Percentiles rank a stretch among this genome's conserved stretches.
Evolutionary conservation across 2,113 vertebrate species (phyloP).

Genomic region (Oreotragus oreotragus): DNA sequence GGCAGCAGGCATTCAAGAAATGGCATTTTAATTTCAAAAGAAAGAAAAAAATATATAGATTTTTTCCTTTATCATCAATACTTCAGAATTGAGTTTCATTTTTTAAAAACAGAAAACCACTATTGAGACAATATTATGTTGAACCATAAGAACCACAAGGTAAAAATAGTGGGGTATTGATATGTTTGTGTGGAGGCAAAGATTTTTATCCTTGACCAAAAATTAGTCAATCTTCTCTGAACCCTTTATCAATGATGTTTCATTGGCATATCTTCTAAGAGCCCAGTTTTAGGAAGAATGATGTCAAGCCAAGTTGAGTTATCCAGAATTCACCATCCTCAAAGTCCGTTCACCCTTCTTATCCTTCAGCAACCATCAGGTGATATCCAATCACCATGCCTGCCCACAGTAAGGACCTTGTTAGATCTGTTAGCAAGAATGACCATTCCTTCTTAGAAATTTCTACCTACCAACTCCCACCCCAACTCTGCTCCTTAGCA

Average conservation of each 20-base stretch:
- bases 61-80: constrained; percentile 62
- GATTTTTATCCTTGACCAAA: neutral
- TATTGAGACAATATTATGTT: neutral
- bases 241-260: neutral
- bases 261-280: neutral
- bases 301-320: neutral
- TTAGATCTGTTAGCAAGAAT: neutral
- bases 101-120: neutral
- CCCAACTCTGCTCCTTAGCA: neutral
- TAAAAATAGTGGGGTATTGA: neutral
- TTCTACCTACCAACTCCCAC: too few species aligned
- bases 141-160: neutral
- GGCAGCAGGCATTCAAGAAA: constrained; percentile 66
- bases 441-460: neutral
- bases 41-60: constrained; percentile 3
- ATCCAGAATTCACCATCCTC: neutral
- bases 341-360: neutral
- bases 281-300: neutral
- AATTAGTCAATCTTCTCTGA: neutral
- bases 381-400: neutral
- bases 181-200: neutral
- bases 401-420: neutral
- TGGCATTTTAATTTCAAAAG: constrained; percentile 76
- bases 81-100: constrained; percentile 57
- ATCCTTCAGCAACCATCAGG: neutral